Evolutionary conservation across 2,888 invertebrate species (phyloP).

Genomic region (Apantesis nais): DNA sequence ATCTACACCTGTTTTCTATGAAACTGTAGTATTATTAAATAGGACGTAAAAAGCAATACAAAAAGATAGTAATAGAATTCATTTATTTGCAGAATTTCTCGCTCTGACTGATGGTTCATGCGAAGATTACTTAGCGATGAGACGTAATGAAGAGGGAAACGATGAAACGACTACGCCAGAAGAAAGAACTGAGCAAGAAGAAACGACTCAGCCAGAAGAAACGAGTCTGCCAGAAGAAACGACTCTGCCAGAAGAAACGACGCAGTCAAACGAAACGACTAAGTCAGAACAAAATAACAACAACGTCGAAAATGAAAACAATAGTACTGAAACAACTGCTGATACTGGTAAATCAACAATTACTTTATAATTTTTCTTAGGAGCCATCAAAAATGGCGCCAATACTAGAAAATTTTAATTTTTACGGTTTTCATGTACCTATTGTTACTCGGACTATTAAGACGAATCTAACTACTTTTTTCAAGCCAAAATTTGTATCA

Average conservation of each 20-base stretch:
- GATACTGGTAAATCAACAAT: background rate
- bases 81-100: slow-evolving; percentile 52
- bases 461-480: no score
- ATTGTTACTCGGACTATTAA: no score
- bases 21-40: no score
- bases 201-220: background rate
- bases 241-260: background rate
- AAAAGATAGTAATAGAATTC: background rate
- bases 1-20: no score
- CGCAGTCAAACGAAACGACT: background rate
- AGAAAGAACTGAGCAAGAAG: background rate
- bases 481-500: no score
- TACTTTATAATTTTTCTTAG: background rate
- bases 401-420: background rate
- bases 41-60: background rate
- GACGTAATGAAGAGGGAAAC: slow-evolving; percentile 19
- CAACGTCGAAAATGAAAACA: background rate
- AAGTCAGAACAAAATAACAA: background rate
- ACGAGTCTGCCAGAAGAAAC: background rate
- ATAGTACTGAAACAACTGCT: background rate
- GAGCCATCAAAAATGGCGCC: no score
- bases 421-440: no score
- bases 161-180: background rate
- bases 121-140: slow-evolving; percentile 33
- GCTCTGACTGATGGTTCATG: slow-evolving; percentile 51